A percentile compares a stretch with the other conserved stretches of the same genome.
Evolutionary conservation across 1,140 invertebrate genomes (phyloP).

Genomic region (Apis dorsata): DNA sequence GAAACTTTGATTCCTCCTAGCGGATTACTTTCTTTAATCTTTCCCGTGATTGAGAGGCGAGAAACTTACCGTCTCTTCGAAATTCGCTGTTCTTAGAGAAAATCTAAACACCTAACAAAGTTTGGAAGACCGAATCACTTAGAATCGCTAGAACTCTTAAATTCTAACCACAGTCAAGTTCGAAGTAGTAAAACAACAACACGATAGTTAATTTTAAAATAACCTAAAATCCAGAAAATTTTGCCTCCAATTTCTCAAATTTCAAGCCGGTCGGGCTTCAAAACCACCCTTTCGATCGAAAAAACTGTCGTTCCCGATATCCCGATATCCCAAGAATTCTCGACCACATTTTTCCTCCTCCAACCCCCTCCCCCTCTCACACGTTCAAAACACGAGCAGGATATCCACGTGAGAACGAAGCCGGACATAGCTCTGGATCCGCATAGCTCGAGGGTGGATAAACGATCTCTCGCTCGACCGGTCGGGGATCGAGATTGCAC

Average conservation of each 20-base stretch:
- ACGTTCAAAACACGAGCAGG: slow-evolving; percentile 3
- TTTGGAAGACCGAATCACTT: too few relatives aligned
- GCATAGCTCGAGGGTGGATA: slow-evolving; percentile 61
- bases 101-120: too few relatives aligned
- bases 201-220: too few relatives aligned
- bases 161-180: too few relatives aligned
- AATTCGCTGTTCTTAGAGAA: background rate
- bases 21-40: background rate
- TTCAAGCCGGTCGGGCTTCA: too few relatives aligned
- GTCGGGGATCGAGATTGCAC: slow-evolving; percentile 61
- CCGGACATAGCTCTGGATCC: slow-evolving; percentile 47
- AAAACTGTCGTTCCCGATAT: too few relatives aligned
- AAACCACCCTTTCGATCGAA: too few relatives aligned
- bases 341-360: slow-evolving; percentile 4
- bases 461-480: slow-evolving; percentile 54
- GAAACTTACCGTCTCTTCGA: background rate
- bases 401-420: slow-evolving; percentile 50
- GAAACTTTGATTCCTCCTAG: background rate
- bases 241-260: too few relatives aligned
- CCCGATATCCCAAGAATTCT: slow-evolving; percentile 28
- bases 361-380: background rate
- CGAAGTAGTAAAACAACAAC: too few relatives aligned
- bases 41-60: background rate
- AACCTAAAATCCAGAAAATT: too few relatives aligned
- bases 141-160: too few relatives aligned